Base-by-base conservation (phyloP, 1,140 invertebrate species). In the Drosophila subobscura region DNA sequence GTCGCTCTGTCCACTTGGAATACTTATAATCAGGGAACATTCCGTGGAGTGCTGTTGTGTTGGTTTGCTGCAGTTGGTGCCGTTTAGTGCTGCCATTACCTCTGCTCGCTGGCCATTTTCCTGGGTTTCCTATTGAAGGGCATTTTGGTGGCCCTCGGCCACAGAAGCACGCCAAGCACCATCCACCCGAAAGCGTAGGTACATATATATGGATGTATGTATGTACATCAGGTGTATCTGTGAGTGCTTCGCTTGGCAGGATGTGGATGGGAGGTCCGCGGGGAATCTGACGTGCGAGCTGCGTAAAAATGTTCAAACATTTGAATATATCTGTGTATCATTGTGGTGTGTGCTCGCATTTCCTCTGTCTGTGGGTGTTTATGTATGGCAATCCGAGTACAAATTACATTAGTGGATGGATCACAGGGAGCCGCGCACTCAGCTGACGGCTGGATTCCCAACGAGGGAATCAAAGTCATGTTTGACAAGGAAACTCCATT, bases 401-500 rank as follows among this genome's bases (percentile, higher is more conserved):
- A 85, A 85, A 70, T 64, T 72, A 81, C 81, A 86, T 86, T 86
- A 77, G 80, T 86, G 81, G 77, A 86, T 85, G 75, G 86, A 37
- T 37, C 33, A 80, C 77, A 53, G 66, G 29, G 46, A 57, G 29
- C 33, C 14, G 33, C 10, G 50, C 16, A 33, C 23, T 44, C 16
- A 20, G 50, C 23, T 68, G 66, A 40, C 33, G 44, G 68, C 51
- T 37, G 33, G 33, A 37, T 12, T 37, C 33, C 59, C 63, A 76
- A 49, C 66, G 63, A 54, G 76, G 80, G 61, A 77, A 57, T 70
- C 68, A 76, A 76, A 71, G 66, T 70, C 55, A 55, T 75, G 73
- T 71, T 77, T 86, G 81, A 85, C 80, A 85, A 71, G 64, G 65
- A 86, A 85, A 85, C 79, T 85, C 81, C 80, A 85, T 85, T 85